Conservation (phyloP, 2,797 vertebrate species). For the Tinamus major region DNA sequence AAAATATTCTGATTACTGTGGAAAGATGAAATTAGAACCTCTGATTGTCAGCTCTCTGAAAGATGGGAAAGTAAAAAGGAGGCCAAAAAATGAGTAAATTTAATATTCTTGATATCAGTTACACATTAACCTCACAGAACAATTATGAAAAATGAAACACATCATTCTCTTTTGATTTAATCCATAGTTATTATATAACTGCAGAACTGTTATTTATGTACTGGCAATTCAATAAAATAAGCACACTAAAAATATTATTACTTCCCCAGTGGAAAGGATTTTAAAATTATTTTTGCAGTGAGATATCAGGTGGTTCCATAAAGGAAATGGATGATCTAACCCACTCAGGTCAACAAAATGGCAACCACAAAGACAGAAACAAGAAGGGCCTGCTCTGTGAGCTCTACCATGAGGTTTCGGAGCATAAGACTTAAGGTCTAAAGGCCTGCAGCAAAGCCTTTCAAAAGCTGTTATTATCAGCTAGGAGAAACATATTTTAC, state of each 20-base stretch:
- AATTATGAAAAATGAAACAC: neutral
- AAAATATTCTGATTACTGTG: slow-evolving; percentile 11
- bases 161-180: neutral
- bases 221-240: neutral
- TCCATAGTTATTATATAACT: neutral
- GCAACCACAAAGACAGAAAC: neutral
- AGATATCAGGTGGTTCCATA: neutral
- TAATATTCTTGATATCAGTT: neutral
- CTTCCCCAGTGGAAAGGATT: neutral
- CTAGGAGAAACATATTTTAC: neutral
- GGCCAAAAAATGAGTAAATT: neutral
- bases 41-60: neutral
- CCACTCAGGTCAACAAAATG: neutral
- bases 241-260: neutral
- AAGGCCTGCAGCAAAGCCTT: neutral
- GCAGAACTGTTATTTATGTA: neutral
- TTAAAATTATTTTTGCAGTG: neutral
- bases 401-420: neutral
- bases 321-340: neutral
- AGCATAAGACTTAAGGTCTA: neutral
- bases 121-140: neutral
- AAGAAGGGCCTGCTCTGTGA: neutral
- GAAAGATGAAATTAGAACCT: slow-evolving; percentile 28
- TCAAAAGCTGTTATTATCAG: neutral
- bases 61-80: neutral